phyloP scores from a whole-genome alignment of 2,113 vertebrate species.

The Globicephala melas region DNA sequence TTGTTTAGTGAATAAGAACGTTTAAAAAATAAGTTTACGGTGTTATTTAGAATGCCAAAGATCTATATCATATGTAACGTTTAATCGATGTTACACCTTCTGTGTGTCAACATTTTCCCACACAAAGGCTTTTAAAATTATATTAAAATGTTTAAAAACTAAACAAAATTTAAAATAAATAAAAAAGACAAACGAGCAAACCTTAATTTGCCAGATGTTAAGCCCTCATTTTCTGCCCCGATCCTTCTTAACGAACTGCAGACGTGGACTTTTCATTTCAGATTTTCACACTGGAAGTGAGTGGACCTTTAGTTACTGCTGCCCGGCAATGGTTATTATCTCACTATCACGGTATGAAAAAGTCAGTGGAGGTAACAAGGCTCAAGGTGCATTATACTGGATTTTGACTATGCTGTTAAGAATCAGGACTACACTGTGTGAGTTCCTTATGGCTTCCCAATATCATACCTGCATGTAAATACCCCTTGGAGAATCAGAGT shows the following conservation, averaged over 20 bases:
- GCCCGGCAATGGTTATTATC: too few relatives aligned
- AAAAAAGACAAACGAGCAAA: neutral
- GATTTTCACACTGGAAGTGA: neutral
- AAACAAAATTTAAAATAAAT: too few relatives aligned
- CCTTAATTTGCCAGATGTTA: neutral
- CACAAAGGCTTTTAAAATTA: neutral
- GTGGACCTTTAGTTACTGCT: neutral
- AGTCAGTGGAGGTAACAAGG: neutral
- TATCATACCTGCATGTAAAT: neutral
- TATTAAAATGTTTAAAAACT: neutral
- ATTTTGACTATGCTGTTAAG: neutral
- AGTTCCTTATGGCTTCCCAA: neutral
- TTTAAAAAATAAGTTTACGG: neutral
- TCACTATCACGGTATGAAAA: neutral
- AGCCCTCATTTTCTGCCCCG: neutral
- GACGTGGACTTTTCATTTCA: neutral
- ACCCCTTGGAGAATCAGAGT: neutral
- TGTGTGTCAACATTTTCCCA: neutral
- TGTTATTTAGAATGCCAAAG: neutral
- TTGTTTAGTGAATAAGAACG: neutral
- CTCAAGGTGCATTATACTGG: neutral
- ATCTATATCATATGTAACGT: neutral
- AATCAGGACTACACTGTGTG: neutral
- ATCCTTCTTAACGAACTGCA: neutral
- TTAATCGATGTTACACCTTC: neutral